Conservation (phyloP, 2,888 invertebrate species). For the Zele albiditarsus region DNA sequence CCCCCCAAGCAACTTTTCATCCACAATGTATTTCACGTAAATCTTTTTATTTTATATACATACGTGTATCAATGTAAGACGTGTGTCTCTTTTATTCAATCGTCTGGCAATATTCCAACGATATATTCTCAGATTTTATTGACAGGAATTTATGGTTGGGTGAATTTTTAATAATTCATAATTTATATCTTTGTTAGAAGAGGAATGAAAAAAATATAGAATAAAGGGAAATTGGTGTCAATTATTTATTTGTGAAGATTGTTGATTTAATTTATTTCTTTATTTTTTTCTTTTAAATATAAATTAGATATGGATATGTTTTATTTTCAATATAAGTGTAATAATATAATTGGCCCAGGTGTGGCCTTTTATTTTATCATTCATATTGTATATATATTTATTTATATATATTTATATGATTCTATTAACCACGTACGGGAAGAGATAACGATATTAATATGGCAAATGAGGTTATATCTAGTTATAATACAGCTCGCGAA, state of each 20-base stretch:
- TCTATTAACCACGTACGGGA: constrained; percentile 6
- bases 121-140: background rate
- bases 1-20: constrained; percentile 18
- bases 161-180: background rate
- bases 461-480: constrained; percentile 23
- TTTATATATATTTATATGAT: background rate
- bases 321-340: background rate
- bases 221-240: too few species aligned
- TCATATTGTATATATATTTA: background rate
- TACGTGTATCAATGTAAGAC: background rate
- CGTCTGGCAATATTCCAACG: constrained; percentile 21
- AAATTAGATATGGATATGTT: background rate
- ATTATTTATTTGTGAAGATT: too few species aligned
- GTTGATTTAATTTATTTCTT: background rate
- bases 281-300: constrained; percentile 27
- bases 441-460: constrained; percentile 39
- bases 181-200: too few species aligned
- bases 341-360: constrained; percentile 35
- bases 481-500: background rate
- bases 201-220: too few species aligned
- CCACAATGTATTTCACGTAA: constrained; percentile 26
- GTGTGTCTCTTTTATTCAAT: background rate
- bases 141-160: background rate
- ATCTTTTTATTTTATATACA: constrained; percentile 23
- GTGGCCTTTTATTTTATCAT: constrained; percentile 23